phyloP scores from a whole-genome alignment of 2,888 invertebrate genomes.

The Andrena bucephala region DNA sequence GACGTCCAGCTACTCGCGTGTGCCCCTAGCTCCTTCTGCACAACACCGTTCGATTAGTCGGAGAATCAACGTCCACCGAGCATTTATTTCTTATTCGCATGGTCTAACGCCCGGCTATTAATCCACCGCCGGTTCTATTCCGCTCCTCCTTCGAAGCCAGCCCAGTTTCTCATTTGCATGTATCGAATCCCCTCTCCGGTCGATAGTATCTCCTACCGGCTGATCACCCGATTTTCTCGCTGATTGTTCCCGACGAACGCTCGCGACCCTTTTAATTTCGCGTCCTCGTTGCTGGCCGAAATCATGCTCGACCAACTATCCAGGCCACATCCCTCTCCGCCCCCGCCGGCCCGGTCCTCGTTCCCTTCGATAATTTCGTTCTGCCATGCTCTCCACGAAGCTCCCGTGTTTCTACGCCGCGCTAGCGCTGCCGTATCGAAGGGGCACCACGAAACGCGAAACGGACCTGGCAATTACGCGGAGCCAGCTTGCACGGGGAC shows the following conservation, averaged over 20 bases:
- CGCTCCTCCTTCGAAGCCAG: constrained; percentile 12
- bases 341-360: background rate
- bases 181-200: constrained; percentile 15
- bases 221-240: constrained; percentile 41
- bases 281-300: background rate
- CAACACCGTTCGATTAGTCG: constrained; percentile 36
- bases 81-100: constrained; percentile 60
- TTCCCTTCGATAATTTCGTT: constrained; percentile 12
- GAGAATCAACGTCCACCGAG: constrained; percentile 37
- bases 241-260: background rate
- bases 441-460: constrained; percentile 1
- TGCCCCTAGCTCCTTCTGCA: background rate
- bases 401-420: background rate
- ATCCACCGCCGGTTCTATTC: constrained; percentile 33
- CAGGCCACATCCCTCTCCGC: background rate
- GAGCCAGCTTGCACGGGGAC: background rate
- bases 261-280: constrained; percentile 45
- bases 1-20: background rate
- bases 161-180: constrained; percentile 46
- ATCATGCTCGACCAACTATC: background rate
- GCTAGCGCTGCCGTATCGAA: background rate
- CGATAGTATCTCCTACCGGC: background rate
- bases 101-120: constrained; percentile 39
- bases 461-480: constrained; percentile 6
- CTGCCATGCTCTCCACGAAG: constrained; percentile 1